Conservation (phyloP, 1,140 invertebrate genomes). For the Drosophila serrata region DNA sequence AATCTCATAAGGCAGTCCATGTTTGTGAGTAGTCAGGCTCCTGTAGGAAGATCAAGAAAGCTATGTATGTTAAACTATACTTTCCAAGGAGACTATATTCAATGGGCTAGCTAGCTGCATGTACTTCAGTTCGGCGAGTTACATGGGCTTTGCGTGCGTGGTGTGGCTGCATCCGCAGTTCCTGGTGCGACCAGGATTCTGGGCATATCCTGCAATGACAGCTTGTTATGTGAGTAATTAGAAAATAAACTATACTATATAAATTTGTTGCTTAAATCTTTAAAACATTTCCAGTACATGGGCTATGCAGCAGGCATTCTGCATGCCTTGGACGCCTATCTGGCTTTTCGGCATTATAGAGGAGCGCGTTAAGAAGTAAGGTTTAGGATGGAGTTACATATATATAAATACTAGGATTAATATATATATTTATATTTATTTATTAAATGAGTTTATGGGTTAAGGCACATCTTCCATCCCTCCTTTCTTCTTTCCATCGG, state of each 20-base stretch:
- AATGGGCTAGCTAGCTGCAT: constrained; percentile 91
- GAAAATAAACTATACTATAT: neutral
- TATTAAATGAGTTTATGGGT: constrained; percentile 28
- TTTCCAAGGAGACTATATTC: constrained; percentile 90
- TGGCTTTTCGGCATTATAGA: constrained; percentile 89
- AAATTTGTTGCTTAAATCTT: neutral
- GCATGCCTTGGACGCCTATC: constrained; percentile 91
- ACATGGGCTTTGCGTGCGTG: constrained; percentile 91
- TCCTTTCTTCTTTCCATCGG: neutral
- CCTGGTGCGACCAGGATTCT: constrained; percentile 86
- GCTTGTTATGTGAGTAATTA: constrained; percentile 91
- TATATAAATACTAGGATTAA: neutral
- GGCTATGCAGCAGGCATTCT: constrained; percentile 90
- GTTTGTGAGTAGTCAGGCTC: constrained; percentile 92
- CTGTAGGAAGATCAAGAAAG: neutral
- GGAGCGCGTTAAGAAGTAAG: constrained; percentile 85
- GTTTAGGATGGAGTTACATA: neutral
- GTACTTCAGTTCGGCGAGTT: constrained; percentile 91
- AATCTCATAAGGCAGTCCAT: constrained; percentile 90
- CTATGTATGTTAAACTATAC: neutral
- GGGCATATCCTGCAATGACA: constrained; percentile 93
- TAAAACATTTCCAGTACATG: constrained; percentile 87
- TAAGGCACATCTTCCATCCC: constrained; percentile 24
- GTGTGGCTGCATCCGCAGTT: constrained; percentile 90
- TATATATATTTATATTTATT: constrained; percentile 6